A percentile compares a stretch with the other conserved stretches of the same genome.
Conservation (phyloP, 2,797 vertebrate genomes). For the Acanthurus leucopareius region DNA sequence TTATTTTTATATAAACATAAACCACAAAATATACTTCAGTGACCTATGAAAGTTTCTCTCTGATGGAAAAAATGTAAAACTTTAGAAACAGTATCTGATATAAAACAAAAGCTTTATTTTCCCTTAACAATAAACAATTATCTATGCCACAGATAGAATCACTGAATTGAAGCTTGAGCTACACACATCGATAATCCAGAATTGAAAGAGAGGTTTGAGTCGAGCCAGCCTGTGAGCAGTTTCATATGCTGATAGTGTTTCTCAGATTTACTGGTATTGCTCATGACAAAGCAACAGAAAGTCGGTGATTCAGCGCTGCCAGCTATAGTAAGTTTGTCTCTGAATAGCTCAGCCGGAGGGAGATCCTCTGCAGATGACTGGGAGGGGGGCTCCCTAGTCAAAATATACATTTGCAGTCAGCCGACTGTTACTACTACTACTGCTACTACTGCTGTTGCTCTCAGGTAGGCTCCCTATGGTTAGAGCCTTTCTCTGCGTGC, state of each 20-base stretch:
- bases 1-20: not conserved
- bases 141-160: not conserved
- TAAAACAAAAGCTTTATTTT: slow-evolving; percentile 8
- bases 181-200: slow-evolving; percentile 55
- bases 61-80: not conserved
- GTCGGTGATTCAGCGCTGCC: slow-evolving; percentile 78
- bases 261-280: slow-evolving; percentile 72
- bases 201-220: slow-evolving; percentile 73
- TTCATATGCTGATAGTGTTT: slow-evolving; percentile 67
- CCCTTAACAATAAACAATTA: slow-evolving; percentile 25
- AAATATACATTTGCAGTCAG: slow-evolving; percentile 65
- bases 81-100: not conserved
- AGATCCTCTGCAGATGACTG: slow-evolving; percentile 85
- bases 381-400: slow-evolving; percentile 78
- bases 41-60: too few species aligned
- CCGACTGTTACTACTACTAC: slow-evolving; percentile 28
- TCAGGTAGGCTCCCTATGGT: slow-evolving; percentile 17
- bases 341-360: slow-evolving; percentile 74
- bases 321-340: slow-evolving; percentile 57
- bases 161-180: slow-evolving; percentile 38
- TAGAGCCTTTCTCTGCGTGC: not conserved
- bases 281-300: slow-evolving; percentile 69
- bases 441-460: not conserved
- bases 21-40: not conserved
- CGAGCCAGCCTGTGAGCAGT: slow-evolving; percentile 37